Percentiles rank a stretch among this genome's conserved stretches.
These are phyloP conservation scores for Tanypteryx hageni DNA, from an alignment of 2,888 invertebrate genomes.

Conservation along the genomic window DNA sequence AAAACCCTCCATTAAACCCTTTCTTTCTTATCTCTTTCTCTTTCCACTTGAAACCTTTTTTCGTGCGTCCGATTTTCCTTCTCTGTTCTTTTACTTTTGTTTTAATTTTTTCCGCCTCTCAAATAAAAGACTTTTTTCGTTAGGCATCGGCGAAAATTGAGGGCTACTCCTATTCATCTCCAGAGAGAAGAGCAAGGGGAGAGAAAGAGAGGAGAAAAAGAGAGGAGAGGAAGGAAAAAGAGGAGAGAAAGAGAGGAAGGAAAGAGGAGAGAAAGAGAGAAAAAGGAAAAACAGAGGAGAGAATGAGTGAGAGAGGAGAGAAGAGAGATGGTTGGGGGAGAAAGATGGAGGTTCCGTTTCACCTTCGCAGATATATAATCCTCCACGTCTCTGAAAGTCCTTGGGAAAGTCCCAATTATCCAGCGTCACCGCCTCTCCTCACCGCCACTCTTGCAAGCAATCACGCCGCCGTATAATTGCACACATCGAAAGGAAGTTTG, in stretches of 20 bases:
- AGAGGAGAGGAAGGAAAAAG: too few species aligned
- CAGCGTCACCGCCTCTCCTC: too few species aligned
- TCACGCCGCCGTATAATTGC: conserved; percentile 5
- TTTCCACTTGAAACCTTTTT: not conserved
- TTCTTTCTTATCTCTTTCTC: not conserved
- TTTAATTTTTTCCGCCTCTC: not conserved
- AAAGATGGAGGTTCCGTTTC: not conserved
- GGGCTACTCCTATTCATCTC: not conserved
- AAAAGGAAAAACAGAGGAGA: too few species aligned
- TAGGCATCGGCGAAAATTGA: not conserved
- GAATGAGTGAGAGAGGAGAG: too few species aligned
- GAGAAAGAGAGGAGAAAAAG: not conserved
- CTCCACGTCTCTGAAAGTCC: not conserved
- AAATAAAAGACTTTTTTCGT: not conserved
- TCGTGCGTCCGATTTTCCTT: not conserved
- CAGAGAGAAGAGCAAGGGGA: not conserved
- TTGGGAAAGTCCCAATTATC: conserved; percentile 19
- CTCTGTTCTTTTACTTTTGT: not conserved
- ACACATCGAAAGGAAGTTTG: not conserved
- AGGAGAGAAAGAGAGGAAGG: too few species aligned
- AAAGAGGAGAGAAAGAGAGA: too few species aligned
- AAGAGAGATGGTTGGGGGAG: not conserved
- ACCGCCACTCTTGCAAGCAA: not conserved
- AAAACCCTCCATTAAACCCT: not conserved
- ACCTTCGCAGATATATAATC: conserved; percentile 1